A percentile compares a stretch with the other conserved stretches of the same genome.
These are phyloP conservation scores for Polyommatus icarus DNA, from an alignment of 2,888 invertebrate genomes.

Conservation along the genomic window DNA sequence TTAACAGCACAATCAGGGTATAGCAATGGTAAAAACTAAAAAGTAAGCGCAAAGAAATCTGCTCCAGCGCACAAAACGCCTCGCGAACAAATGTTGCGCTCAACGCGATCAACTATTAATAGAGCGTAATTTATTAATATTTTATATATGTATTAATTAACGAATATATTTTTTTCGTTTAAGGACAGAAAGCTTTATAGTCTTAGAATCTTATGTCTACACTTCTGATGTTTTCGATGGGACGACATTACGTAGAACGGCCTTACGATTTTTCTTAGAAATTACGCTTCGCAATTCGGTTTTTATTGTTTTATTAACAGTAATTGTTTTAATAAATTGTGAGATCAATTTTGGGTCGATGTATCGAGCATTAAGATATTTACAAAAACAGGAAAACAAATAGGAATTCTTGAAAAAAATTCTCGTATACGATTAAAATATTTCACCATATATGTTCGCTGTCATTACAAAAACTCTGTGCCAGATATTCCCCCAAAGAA, in stretches of 20 bases:
- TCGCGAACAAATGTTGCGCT: neutral
- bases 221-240: slow-evolving; percentile 55
- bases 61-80: neutral
- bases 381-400: neutral
- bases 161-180: slow-evolving; percentile 50
- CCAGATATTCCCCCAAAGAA: neutral
- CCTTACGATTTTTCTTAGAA: slow-evolving; percentile 42
- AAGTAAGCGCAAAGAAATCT: neutral
- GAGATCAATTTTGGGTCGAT: slow-evolving; percentile 31
- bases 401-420: neutral
- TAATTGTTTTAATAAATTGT: slow-evolving; percentile 25
- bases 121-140: slow-evolving; percentile 64
- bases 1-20: neutral
- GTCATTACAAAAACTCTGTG: neutral
- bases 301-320: slow-evolving; percentile 32
- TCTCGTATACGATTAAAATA: neutral
- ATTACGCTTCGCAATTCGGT: slow-evolving; percentile 34
- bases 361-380: slow-evolving; percentile 24
- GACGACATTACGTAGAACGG: slow-evolving; percentile 52
- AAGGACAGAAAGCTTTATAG: slow-evolving; percentile 54
- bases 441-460: neutral
- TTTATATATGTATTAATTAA: slow-evolving; percentile 54
- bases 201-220: slow-evolving; percentile 53
- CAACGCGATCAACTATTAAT: slow-evolving; percentile 57
- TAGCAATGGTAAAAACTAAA: neutral